These are phyloP conservation scores for Tachina lurida DNA, from an alignment of 2,888 invertebrate genomes.

Conservation along the genomic window DNA sequence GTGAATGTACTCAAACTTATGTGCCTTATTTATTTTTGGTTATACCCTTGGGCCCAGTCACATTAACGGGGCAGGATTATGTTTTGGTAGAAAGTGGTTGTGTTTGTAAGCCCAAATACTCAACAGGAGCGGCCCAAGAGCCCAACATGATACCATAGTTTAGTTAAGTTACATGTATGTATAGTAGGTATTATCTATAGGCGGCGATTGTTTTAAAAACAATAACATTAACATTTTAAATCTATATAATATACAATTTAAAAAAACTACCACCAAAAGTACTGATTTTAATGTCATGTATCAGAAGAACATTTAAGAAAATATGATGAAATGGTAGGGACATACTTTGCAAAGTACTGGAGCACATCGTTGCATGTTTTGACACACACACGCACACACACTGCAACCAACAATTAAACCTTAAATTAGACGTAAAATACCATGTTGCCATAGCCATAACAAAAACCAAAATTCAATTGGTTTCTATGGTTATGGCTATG, in stretches of 20 bases:
- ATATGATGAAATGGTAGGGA: too few relatives aligned
- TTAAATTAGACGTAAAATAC: too few relatives aligned
- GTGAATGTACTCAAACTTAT: conserved; percentile 93
- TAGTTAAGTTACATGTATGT: conserved; percentile 39
- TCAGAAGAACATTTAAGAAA: background rate
- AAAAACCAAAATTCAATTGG: too few relatives aligned
- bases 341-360: too few relatives aligned
- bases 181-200: conserved; percentile 9
- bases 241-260: conserved; percentile 13
- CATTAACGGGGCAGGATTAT: conserved; percentile 95
- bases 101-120: conserved; percentile 88
- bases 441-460: too few relatives aligned
- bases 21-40: conserved; percentile 96
- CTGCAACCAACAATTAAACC: too few relatives aligned
- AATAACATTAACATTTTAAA: conserved; percentile 14
- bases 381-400: too few relatives aligned
- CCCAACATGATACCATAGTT: conserved; percentile 83
- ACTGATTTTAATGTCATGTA: conserved; percentile 27
- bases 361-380: too few relatives aligned
- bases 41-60: conserved; percentile 94
- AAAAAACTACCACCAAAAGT: conserved; percentile 41
- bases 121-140: conserved; percentile 82
- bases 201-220: conserved; percentile 41
- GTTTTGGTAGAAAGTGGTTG: conserved; percentile 98
- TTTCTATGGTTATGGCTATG: too few relatives aligned